These are phyloP conservation scores for Drosophila recens DNA, from an alignment of 2,888 invertebrate species.

Conservation along the genomic window DNA sequence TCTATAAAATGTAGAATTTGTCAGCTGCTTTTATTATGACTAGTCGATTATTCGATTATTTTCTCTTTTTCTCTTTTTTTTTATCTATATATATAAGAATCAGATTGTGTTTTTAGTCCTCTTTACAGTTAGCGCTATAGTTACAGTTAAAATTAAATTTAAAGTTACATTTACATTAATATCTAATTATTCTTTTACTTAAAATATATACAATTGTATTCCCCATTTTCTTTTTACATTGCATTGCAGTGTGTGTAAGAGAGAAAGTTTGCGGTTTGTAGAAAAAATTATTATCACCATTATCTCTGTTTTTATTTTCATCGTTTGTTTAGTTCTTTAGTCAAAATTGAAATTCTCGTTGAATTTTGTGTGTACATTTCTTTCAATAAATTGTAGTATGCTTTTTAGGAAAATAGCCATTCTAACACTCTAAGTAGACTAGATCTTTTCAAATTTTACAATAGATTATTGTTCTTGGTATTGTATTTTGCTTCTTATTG, in stretches of 20 bases:
- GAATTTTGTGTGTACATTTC: constrained; percentile 27
- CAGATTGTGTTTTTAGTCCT: constrained; percentile 58
- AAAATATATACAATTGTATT: constrained; percentile 45
- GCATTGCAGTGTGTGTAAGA: constrained; percentile 43
- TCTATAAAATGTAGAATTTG: constrained; percentile 77
- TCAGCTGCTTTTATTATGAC: constrained; percentile 66
- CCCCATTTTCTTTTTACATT: constrained; percentile 47
- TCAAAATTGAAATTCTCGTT: constrained; percentile 64
- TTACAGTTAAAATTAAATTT: constrained; percentile 13
- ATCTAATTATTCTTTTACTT: constrained; percentile 40
- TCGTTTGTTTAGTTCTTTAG: no score
- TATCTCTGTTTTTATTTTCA: constrained; percentile 37
- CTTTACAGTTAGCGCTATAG: constrained; percentile 23
- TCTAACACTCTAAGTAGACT: constrained; percentile 77
- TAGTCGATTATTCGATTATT: constrained; percentile 60
- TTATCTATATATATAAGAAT: constrained; percentile 41
- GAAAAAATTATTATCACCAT: constrained; percentile 79
- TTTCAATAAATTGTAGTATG: constrained; percentile 58
- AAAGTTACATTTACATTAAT: constrained; percentile 22
- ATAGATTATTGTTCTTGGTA: constrained; percentile 80
- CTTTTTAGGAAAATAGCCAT: constrained; percentile 76
- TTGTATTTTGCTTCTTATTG: constrained; percentile 54
- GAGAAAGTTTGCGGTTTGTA: constrained; percentile 54
- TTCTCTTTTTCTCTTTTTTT: constrained; percentile 9
- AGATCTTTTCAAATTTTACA: constrained; percentile 68